These are phyloP conservation scores for Spinus olivaceus DNA, from an alignment of 2,797 vertebrate species.

Conservation along the genomic window DNA sequence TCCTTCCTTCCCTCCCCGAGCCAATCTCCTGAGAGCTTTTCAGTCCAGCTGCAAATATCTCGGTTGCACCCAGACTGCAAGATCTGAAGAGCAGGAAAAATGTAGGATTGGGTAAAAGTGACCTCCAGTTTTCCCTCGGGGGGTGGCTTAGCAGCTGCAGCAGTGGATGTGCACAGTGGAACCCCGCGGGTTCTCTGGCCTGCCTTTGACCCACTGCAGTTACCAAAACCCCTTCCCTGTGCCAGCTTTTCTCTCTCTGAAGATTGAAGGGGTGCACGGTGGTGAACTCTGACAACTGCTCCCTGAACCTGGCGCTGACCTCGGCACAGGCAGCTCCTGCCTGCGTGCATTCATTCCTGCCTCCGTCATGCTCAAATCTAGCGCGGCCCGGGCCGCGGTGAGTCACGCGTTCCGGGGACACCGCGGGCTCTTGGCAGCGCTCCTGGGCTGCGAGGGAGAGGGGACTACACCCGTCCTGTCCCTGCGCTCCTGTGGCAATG, in stretches of 20 bases:
- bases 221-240: background rate
- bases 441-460: background rate
- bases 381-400: background rate
- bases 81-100: background rate
- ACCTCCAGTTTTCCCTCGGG: background rate
- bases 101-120: background rate
- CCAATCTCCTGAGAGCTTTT: background rate
- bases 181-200: background rate
- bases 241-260: background rate
- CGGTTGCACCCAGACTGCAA: background rate
- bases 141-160: background rate
- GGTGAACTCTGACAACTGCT: background rate
- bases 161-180: background rate
- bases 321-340: background rate
- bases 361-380: conserved; percentile 1
- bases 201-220: accelerated
- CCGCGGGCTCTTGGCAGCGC: background rate
- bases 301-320: background rate
- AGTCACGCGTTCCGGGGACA: background rate
- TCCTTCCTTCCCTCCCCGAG: background rate
- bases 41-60: background rate
- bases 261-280: accelerated
- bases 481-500: accelerated
- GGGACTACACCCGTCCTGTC: accelerated
- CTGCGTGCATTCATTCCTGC: background rate